A percentile compares a stretch with the other conserved stretches of the same genome.
Conservation (phyloP, 2,888 invertebrate species). For the Drosophila mimica region DNA sequence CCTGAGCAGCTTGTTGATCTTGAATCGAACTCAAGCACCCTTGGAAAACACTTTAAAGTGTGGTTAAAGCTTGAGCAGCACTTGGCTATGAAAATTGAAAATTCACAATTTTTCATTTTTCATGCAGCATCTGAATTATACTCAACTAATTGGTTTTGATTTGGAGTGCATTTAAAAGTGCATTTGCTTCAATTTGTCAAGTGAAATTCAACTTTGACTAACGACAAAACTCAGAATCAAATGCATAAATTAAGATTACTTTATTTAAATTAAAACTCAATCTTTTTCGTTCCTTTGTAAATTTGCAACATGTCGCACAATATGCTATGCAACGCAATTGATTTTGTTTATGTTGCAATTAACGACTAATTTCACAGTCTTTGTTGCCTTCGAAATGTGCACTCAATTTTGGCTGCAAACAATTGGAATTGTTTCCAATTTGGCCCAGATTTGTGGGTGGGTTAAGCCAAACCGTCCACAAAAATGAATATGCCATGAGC, state of each 20-base stretch:
- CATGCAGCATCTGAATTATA: background rate
- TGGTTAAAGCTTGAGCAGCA: too few relatives aligned
- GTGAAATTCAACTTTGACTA: too few relatives aligned
- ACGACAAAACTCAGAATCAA: too few relatives aligned
- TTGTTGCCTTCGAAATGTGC: constrained; percentile 4
- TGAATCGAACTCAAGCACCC: background rate
- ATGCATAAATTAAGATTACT: background rate
- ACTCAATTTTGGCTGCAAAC: constrained; percentile 8
- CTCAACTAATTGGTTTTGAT: background rate
- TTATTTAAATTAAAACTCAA: background rate
- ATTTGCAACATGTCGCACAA: background rate
- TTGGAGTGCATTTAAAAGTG: background rate
- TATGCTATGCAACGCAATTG: constrained; percentile 11
- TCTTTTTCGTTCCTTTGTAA: background rate
- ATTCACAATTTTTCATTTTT: background rate
- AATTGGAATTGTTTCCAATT: constrained; percentile 23
- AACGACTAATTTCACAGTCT: constrained; percentile 10
- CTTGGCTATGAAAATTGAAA: too few relatives aligned
- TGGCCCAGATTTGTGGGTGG: background rate
- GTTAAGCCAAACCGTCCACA: background rate
- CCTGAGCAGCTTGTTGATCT: background rate
- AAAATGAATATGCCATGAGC: constrained; percentile 9
- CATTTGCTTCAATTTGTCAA: background rate
- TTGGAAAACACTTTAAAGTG: background rate
- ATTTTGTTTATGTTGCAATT: constrained; percentile 24